phyloP scores from a whole-genome alignment of 1,140 invertebrate genomes.

The Drosophila orosa region DNA sequence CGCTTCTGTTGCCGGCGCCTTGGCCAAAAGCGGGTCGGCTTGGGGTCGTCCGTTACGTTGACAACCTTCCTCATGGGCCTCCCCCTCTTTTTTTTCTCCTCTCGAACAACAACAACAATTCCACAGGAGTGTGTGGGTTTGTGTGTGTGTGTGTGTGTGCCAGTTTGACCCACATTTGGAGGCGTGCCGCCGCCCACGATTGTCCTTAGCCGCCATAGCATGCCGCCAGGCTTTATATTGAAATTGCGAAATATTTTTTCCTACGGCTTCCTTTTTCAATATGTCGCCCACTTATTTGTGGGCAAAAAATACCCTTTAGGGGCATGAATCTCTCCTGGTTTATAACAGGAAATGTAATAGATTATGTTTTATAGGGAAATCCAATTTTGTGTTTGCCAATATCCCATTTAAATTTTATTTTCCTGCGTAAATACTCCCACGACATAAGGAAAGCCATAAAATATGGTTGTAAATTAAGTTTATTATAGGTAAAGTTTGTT shows the following conservation, averaged over 20 bases:
- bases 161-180: conserved; percentile 76
- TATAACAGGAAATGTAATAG: neutral
- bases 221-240: conserved; percentile 72
- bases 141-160: conserved; percentile 18
- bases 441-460: neutral
- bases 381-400: neutral
- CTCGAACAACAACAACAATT: conserved; percentile 52
- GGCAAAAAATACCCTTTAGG: conserved; percentile 19
- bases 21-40: conserved; percentile 57
- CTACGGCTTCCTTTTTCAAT: conserved; percentile 52
- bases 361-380: neutral
- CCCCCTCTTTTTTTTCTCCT: neutral
- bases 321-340: conserved; percentile 2
- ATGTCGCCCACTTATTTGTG: conserved; percentile 50
- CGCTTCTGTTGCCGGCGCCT: conserved; percentile 56
- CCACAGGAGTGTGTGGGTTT: conserved; percentile 10
- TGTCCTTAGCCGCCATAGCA: conserved; percentile 44
- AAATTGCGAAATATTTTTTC: conserved; percentile 66
- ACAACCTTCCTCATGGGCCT: conserved; percentile 48
- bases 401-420: too few species aligned
- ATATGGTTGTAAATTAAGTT: neutral
- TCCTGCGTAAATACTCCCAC: too few species aligned
- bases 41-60: conserved; percentile 77
- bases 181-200: conserved; percentile 59
- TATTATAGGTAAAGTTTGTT: neutral